A percentile compares a stretch with the other conserved stretches of the same genome.
phyloP scores from a whole-genome alignment of 2,113 vertebrate species.

The Passer domesticus region DNA sequence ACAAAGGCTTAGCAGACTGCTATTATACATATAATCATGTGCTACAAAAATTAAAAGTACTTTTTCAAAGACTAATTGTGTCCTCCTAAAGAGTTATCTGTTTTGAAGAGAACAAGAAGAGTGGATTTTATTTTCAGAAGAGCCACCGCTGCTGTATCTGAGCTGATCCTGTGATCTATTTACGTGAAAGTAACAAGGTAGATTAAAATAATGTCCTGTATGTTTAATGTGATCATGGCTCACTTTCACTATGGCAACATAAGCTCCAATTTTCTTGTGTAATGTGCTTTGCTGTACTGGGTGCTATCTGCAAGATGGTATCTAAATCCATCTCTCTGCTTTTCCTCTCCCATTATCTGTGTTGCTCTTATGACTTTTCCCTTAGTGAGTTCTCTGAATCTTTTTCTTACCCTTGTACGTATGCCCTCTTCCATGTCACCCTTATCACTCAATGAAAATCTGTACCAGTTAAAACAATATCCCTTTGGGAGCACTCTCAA shows the following conservation, averaged over 20 bases:
- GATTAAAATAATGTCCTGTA: not conserved
- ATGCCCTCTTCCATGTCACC: not conserved
- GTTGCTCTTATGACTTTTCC: not conserved
- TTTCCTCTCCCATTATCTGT: not conserved
- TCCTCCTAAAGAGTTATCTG: not conserved
- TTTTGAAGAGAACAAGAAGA: not conserved
- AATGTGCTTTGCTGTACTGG: not conserved
- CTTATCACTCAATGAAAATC: slow-evolving; percentile 2
- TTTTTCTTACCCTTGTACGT: not conserved
- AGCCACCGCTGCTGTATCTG: not conserved
- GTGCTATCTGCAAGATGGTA: not conserved
- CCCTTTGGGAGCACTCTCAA: not conserved
- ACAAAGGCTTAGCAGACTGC: not conserved
- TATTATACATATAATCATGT: not conserved
- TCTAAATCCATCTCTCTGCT: not conserved
- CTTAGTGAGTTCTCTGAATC: not conserved
- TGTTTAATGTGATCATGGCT: not conserved
- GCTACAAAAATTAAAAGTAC: not conserved
- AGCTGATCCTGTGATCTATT: not conserved
- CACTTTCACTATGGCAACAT: not conserved
- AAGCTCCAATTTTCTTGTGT: not conserved
- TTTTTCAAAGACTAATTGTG: not conserved
- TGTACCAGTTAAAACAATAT: not conserved
- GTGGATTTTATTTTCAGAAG: not conserved
- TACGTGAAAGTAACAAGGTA: not conserved